phyloP scores from a whole-genome alignment of 2,888 invertebrate genomes.

The Automeris io region DNA sequence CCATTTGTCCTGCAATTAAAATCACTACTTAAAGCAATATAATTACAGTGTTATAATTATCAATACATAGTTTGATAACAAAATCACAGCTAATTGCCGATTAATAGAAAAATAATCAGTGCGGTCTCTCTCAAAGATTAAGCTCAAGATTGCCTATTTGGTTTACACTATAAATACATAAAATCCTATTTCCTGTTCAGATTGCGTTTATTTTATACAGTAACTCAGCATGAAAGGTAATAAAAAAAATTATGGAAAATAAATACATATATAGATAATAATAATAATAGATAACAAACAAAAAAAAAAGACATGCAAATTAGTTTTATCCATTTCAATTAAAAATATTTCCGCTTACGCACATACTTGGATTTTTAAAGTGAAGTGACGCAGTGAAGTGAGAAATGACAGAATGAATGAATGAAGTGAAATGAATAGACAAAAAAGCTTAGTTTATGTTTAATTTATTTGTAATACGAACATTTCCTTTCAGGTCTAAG shows the following conservation, averaged over 20 bases:
- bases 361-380: not conserved
- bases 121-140: conserved; percentile 16
- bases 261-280: not conserved
- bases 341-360: not conserved
- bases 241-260: conserved; percentile 1
- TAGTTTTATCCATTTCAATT: not conserved
- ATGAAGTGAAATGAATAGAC: too few relatives aligned
- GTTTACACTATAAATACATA: conserved; percentile 15
- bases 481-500: conserved; percentile 21
- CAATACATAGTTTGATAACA: conserved; percentile 14
- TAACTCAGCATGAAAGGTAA: conserved; percentile 23
- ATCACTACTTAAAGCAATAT: conserved; percentile 12
- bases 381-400: not conserved
- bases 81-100: conserved; percentile 17
- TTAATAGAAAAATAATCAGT: conserved; percentile 12
- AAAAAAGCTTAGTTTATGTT: too few relatives aligned
- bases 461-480: not conserved
- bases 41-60: conserved; percentile 7
- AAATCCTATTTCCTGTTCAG: conserved; percentile 1
- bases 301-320: too few relatives aligned
- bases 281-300: not conserved
- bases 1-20: conserved; percentile 6
- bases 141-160: conserved; percentile 10
- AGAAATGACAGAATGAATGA: too few relatives aligned
- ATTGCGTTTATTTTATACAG: conserved; percentile 10